These are phyloP conservation scores for Nannobrachium achirus DNA, from an alignment of 2,113 vertebrate genomes.

Conservation along the genomic window DNA sequence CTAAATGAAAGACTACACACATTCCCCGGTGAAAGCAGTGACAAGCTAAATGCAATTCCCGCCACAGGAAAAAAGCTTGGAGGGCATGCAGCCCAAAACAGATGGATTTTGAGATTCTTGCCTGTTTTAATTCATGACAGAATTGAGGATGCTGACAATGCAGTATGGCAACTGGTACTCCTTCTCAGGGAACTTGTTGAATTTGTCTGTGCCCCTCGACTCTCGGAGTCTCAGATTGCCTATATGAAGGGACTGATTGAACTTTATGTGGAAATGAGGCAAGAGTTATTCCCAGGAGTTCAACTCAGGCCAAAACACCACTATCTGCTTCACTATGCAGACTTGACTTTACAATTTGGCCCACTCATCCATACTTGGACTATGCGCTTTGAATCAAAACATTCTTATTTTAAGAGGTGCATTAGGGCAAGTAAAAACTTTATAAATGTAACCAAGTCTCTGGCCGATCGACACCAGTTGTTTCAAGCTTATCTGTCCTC, in stretches of 20 bases:
- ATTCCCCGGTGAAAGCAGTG: slow-evolving; percentile 40
- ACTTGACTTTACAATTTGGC: slow-evolving; percentile 37
- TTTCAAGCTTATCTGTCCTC: slow-evolving; percentile 22
- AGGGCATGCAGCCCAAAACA: slow-evolving; percentile 37
- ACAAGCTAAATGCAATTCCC: slow-evolving; percentile 39
- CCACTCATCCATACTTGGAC: slow-evolving; percentile 48
- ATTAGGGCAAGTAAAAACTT: slow-evolving; percentile 38
- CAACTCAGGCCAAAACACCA: slow-evolving; percentile 45
- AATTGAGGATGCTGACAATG: slow-evolving; percentile 1
- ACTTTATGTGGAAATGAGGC: slow-evolving; percentile 28
- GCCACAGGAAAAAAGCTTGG: slow-evolving; percentile 34
- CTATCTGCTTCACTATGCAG: slow-evolving; percentile 37
- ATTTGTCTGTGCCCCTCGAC: slow-evolving; percentile 29
- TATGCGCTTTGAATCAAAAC: slow-evolving; percentile 34
- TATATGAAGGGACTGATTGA: slow-evolving; percentile 35
- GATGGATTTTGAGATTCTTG: slow-evolving; percentile 43
- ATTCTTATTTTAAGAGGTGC: slow-evolving; percentile 31
- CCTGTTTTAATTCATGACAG: slow-evolving; percentile 1
- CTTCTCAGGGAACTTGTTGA: slow-evolving; percentile 35
- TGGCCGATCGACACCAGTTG: slow-evolving; percentile 31
- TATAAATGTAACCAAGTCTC: slow-evolving; percentile 33
- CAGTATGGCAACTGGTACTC: slow-evolving; percentile 23
- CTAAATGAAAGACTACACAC: slow-evolving; percentile 39
- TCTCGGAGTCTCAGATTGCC: slow-evolving; percentile 41
- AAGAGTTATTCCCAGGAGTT: slow-evolving; percentile 29